Evolutionary conservation across 2,113 vertebrate species (phyloP), one percentile per base, ranked within the genome.

Genomic region (Puntigrus tetrazona): DNA sequence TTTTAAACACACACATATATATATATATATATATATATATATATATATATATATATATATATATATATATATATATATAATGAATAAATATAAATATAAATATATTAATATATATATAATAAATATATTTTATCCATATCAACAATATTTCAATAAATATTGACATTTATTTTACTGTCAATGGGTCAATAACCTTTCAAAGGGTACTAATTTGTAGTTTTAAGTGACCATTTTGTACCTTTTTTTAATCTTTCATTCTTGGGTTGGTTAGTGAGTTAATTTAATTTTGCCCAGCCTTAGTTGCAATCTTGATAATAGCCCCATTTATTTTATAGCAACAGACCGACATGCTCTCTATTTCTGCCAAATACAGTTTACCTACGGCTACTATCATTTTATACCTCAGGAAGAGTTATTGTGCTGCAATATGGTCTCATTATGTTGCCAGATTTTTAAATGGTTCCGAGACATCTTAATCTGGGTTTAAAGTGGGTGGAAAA

Each of bases 391-490:
- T 18, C 13, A 2, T 1, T 18, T 78, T 29, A 43, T 27, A 43
- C 55, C 34, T 78, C 55, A 43, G 36, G 16, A 78, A 25, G n/a
- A 43, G 55, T 29, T 27, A 78, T 63, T 43, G 77, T 61, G 36
- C 36, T 29, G 22, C 77, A 78, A 78, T 78, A 78, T 78, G 77
- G n/a, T 27, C 14, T 27, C 34, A 11, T 61, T 29, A 41, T 43
- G n/a, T 78, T 63, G 77, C n/a, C 77, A 78, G 55, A 78, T 61
- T 78, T 78, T 57, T 38, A 25, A 78, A 55, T 57, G 75, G n/a
- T 77, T 57, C 86, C 55, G 85, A 88, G 87, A 88, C 89, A 87
- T 87, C 90, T 88, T 87, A 83, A 91, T 91, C 89, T 87, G 82
- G 76, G 70, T 27, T 61, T 38, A 78, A 61, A 78, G 55, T 75